phyloP scores from a whole-genome alignment of 2,888 invertebrate genomes.

The Cheilosia vulpina region DNA sequence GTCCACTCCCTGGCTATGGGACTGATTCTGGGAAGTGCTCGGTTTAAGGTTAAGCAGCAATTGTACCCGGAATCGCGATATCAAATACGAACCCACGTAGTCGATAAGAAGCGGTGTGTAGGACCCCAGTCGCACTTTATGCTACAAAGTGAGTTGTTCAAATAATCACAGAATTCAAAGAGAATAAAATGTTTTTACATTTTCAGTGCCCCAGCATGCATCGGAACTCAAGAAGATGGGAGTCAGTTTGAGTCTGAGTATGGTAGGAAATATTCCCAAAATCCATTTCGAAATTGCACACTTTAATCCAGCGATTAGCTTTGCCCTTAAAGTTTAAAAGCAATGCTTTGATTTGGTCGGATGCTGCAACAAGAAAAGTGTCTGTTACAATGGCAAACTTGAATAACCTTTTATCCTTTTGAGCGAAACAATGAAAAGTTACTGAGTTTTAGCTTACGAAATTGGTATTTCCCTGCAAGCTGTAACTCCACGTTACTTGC shows the following conservation, averaged over 20 bases:
- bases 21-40: slow-evolving; percentile 74
- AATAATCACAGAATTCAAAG: too few species aligned
- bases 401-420: too few species aligned
- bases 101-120: slow-evolving; percentile 79
- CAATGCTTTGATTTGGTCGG: too few species aligned
- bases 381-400: too few species aligned
- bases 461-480: too few species aligned
- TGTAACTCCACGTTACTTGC: too few species aligned
- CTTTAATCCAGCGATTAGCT: too few species aligned
- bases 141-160: slow-evolving; percentile 77
- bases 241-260: slow-evolving; percentile 26
- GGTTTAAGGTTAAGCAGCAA: slow-evolving; percentile 66
- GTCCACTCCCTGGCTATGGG: slow-evolving; percentile 42
- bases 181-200: neutral
- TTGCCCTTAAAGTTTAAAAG: too few species aligned
- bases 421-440: too few species aligned
- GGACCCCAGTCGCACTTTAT: slow-evolving; percentile 77
- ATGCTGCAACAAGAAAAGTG: too few species aligned
- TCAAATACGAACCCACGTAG: slow-evolving; percentile 78
- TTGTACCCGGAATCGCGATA: slow-evolving; percentile 61
- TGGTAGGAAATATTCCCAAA: slow-evolving; percentile 29
- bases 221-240: slow-evolving; percentile 32
- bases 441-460: too few species aligned
- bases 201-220: slow-evolving; percentile 40
- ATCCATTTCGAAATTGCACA: too few species aligned